A percentile compares a stretch with the other conserved stretches of the same genome.
These are phyloP conservation scores for Coboldia fuscipes DNA, from an alignment of 1,140 invertebrate species.

Conservation along the genomic window DNA sequence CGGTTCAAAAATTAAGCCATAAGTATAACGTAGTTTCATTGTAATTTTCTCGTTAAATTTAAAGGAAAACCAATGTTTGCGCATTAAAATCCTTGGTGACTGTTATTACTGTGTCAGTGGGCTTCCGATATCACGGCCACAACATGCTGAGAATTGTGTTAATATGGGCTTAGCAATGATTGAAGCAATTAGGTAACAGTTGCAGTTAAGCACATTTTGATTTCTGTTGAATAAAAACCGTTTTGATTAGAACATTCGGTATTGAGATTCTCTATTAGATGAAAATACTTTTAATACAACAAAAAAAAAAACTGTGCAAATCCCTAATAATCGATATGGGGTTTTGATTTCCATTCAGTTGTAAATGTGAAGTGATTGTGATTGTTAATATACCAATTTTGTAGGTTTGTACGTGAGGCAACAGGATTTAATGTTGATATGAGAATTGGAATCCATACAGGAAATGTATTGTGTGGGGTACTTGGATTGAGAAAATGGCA, in stretches of 20 bases:
- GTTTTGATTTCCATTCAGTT: not conserved
- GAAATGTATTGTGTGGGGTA: conserved; percentile 88
- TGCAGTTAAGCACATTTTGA: no score
- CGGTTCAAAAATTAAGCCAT: no score
- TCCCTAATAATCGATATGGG: not conserved
- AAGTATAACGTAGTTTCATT: no score
- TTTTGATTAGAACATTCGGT: no score
- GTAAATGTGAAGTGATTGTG: no score
- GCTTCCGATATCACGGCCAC: conserved; percentile 70
- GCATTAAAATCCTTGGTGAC: conserved; percentile 88
- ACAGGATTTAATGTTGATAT: conserved; percentile 84
- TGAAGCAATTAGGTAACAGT: conserved; percentile 79
- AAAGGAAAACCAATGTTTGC: conserved; percentile 84
- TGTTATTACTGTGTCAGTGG: conserved; percentile 95
- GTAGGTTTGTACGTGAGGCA: conserved; percentile 66
- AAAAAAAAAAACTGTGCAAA: not conserved
- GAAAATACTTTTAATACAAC: not conserved
- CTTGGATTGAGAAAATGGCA: conserved; percentile 92
- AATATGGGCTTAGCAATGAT: conserved; percentile 96
- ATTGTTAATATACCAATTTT: no score
- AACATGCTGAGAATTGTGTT: conserved; percentile 89
- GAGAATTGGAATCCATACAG: conserved; percentile 87
- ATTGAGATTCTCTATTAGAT: not conserved
- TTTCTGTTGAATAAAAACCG: no score
- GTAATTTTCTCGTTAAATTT: conserved; percentile 16